These are phyloP conservation scores for Aleiodes sp. DNA, from an alignment of 1,140 invertebrate genomes.

Conservation along the genomic window DNA sequence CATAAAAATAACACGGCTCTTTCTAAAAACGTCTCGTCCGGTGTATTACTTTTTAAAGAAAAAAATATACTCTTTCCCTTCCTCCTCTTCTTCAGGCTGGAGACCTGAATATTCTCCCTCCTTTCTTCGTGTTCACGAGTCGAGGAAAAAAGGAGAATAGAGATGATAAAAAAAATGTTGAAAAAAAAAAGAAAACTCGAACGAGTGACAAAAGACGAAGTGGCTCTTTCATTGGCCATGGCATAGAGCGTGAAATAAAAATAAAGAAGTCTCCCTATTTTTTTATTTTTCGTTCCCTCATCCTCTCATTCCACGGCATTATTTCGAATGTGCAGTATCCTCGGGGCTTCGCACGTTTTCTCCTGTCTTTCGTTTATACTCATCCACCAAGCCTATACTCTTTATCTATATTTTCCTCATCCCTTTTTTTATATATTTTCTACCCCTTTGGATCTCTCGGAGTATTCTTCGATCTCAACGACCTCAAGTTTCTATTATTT, in stretches of 20 bases:
- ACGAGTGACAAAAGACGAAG: constrained; percentile 30
- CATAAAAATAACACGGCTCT: not conserved
- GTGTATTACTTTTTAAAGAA: not conserved
- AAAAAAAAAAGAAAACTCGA: not conserved
- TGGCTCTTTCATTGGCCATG: constrained; percentile 43
- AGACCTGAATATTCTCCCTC: constrained; percentile 1
- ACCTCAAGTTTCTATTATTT: not conserved
- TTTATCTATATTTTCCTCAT: not conserved
- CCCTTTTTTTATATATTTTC: constrained; percentile 13
- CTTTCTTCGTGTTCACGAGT: constrained; percentile 23
- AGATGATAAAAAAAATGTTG: constrained; percentile 2
- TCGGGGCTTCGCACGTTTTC: constrained; percentile 34
- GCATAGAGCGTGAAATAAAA: constrained; percentile 44
- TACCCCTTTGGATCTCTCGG: constrained; percentile 2
- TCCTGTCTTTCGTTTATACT: constrained; percentile 23
- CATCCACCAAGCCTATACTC: constrained; percentile 18
- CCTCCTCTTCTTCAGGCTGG: not conserved
- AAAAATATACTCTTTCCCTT: not conserved
- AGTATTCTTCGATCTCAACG: not conserved
- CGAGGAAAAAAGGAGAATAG: constrained; percentile 32
- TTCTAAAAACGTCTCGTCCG: not conserved
- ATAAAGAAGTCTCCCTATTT: constrained; percentile 31
- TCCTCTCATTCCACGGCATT: constrained; percentile 23
- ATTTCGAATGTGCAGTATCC: constrained; percentile 37
- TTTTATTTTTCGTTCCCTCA: not conserved